Evolutionary conservation across 2,113 vertebrate genomes (phyloP), one percentile per base, ranked within the genome.

Genomic region (Psilopogon haemacephalus): DNA sequence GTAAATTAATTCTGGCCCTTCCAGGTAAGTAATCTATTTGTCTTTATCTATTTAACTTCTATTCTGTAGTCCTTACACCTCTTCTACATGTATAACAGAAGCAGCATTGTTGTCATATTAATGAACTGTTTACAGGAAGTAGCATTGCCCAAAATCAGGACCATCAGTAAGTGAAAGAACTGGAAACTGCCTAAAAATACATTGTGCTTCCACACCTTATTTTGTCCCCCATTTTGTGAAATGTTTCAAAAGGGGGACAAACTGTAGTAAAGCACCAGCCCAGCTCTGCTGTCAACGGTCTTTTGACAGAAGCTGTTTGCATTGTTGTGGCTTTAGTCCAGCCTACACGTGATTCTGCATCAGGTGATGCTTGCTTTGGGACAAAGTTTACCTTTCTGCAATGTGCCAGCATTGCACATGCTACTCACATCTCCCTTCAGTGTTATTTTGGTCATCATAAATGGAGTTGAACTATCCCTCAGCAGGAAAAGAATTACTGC

Each of bases 261-360:
- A 67, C 46, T 55, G 75, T 64, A 94, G 94, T 72, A 95, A 92
- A 54, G 85, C 89, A 86, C 46, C 56, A 73, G 37, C 46, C 21
- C 59, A 30, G 69, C 75, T 74, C 65, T 69, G 72, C 87, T 95
- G 79, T 93, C 93, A 93, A 94, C 91, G 93, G 93, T 68, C 82
- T 95, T 91, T 94, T 85, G 89, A 95, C 75, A 88, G 89, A 90
- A 94, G 44, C 93, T 91, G 84, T 68, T 87, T 64, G 68, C 15
- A 2, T 56, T 80, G 30, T 9, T 32, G 69, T 88, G 93, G 94
- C 89, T 91, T 74, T 75, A 44, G 60, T 89, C 91, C 93, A 92
- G 72, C 64, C 84, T 5, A 44, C 93, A 93, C 3, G 37, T 95
- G 94, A 92, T 86, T 48, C 75, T 76, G 58, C 87, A 62, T 94